Percentiles rank a stretch among this genome's conserved stretches.
These are phyloP conservation scores for Aphaenogaster floridana DNA, from an alignment of 1,140 invertebrate species.

Conservation along the genomic window DNA sequence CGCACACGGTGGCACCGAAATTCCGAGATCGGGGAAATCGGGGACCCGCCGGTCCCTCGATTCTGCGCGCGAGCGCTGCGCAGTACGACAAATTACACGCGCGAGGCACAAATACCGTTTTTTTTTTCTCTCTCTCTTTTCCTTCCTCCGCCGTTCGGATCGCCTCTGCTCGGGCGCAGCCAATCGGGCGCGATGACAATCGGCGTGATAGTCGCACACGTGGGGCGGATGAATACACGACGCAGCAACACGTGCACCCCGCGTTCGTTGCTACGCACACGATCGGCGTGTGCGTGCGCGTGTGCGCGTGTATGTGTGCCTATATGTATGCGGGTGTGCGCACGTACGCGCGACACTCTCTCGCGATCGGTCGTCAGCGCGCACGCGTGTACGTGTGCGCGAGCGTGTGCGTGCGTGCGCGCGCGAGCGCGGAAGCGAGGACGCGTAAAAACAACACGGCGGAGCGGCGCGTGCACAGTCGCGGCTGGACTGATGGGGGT, in stretches of 20 bases:
- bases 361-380: neutral
- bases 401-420: constrained; percentile 52
- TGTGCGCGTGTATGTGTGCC: neutral
- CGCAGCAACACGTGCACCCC: constrained; percentile 25
- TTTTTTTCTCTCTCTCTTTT: neutral
- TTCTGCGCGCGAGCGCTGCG: neutral
- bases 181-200: neutral
- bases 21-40: constrained; percentile 15
- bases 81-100: no score
- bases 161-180: no score
- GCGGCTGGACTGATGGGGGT: constrained; percentile 83
- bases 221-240: neutral
- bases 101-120: neutral
- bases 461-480: constrained; percentile 82
- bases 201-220: neutral
- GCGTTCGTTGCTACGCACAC: neutral
- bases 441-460: constrained; percentile 72
- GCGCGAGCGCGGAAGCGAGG: constrained; percentile 56
- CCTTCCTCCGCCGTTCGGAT: no score
- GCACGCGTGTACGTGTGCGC: neutral
- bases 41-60: neutral
- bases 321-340: constrained; percentile 49
- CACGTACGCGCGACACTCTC: neutral
- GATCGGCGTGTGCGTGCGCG: neutral
- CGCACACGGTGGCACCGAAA: neutral